Conservation (phyloP, 2,113 vertebrate species). For the Upupa epops region DNA sequence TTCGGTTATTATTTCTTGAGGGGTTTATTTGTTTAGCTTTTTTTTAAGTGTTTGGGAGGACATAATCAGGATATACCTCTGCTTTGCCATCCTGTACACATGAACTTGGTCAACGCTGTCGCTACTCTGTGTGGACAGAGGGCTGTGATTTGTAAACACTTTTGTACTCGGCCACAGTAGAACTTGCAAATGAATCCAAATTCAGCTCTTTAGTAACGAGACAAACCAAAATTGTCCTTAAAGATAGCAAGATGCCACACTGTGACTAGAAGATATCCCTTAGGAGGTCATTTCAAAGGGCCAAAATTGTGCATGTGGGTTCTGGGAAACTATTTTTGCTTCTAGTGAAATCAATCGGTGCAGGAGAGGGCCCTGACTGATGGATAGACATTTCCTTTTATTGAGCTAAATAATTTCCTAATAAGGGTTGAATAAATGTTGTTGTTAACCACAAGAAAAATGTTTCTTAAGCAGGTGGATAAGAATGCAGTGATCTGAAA, state of each 20-base stretch:
- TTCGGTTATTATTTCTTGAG: neutral
- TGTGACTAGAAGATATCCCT: slow-evolving; percentile 36
- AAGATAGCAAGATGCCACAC: slow-evolving; percentile 3
- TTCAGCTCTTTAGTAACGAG: neutral
- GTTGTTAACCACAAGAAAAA: slow-evolving; percentile 56
- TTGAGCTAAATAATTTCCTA: slow-evolving; percentile 69
- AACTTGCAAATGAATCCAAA: neutral
- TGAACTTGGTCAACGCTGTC: neutral
- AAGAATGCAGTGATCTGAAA: slow-evolving; percentile 20
- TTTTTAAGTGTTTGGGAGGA: neutral
- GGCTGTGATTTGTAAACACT: neutral
- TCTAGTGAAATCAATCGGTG: slow-evolving; percentile 23
- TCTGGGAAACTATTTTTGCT: slow-evolving; percentile 36
- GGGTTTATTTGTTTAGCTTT: neutral
- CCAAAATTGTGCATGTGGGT: slow-evolving; percentile 50
- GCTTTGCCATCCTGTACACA: rapidly evolving
- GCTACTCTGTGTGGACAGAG: neutral
- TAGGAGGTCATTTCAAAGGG: slow-evolving; percentile 60
- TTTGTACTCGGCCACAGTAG: neutral
- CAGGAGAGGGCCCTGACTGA: neutral
- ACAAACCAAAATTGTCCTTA: neutral
- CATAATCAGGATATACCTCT: neutral
- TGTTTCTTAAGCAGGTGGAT: slow-evolving; percentile 27
- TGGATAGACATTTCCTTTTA: slow-evolving; percentile 64
- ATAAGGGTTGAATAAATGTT: slow-evolving; percentile 66